These are phyloP conservation scores for Xiphydria camelus DNA, from an alignment of 2,888 invertebrate genomes.

Conservation along the genomic window DNA sequence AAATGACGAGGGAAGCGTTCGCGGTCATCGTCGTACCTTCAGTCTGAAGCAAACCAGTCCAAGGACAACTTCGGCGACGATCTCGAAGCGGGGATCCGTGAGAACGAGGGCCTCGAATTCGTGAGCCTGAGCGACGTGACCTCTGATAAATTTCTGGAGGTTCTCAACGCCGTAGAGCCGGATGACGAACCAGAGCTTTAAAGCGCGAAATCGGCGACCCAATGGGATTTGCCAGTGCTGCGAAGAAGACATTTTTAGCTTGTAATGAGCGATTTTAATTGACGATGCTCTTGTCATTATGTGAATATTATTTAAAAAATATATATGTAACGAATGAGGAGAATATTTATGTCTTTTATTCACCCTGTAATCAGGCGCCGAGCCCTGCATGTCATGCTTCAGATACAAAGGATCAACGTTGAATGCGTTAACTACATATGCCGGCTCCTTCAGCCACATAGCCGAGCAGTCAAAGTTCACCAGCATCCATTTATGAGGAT, in stretches of 20 bases:
- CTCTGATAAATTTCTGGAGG: slow-evolving; percentile 83
- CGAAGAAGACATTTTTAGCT: slow-evolving; percentile 9
- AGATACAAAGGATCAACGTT: slow-evolving; percentile 97
- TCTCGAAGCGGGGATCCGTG: slow-evolving; percentile 83
- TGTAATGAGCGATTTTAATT: neutral
- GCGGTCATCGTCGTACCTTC: slow-evolving; percentile 63
- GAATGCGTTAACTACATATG: slow-evolving; percentile 91
- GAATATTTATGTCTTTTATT: slow-evolving; percentile 23
- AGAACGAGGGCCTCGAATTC: slow-evolving; percentile 81
- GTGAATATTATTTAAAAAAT: neutral
- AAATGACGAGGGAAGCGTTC: slow-evolving; percentile 1
- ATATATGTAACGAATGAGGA: neutral
- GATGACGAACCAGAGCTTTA: slow-evolving; percentile 95
- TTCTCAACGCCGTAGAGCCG: slow-evolving; percentile 87
- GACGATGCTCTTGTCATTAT: neutral
- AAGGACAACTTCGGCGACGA: slow-evolving; percentile 86
- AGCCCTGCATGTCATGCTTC: slow-evolving; percentile 89
- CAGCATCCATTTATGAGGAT: slow-evolving; percentile 98
- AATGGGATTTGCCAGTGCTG: slow-evolving; percentile 96
- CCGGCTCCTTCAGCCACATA: slow-evolving; percentile 92
- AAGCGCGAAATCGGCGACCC: slow-evolving; percentile 87
- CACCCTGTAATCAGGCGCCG: slow-evolving; percentile 87
- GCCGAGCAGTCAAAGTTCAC: slow-evolving; percentile 99
- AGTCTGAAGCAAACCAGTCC: slow-evolving; percentile 95
- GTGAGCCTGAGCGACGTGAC: slow-evolving; percentile 83